Percentiles rank a stretch among this genome's conserved stretches.
Evolutionary conservation across 2,113 vertebrate species (phyloP).

Genomic region (Grus americana): DNA sequence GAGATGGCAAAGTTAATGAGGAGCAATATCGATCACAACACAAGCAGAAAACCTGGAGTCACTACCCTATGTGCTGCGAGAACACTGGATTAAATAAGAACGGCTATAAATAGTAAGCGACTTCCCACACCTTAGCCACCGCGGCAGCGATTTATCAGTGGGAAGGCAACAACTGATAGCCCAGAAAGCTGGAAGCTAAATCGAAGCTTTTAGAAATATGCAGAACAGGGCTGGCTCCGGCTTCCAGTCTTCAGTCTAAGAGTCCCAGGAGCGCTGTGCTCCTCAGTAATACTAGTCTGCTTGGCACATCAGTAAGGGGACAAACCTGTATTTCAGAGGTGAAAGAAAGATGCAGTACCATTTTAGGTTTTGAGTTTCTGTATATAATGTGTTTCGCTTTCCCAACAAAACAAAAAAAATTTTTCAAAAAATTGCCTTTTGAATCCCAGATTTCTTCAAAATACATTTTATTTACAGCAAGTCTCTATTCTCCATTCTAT

Average conservation of each 20-base stretch:
- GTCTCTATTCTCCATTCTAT: not conserved
- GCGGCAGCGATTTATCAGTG: not conserved
- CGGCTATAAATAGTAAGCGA: not conserved
- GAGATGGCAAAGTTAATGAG: slow-evolving; percentile 74
- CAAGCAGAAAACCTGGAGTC: slow-evolving; percentile 33
- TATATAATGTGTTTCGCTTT: not conserved
- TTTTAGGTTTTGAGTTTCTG: not conserved
- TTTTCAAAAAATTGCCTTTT: not conserved
- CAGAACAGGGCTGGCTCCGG: not conserved
- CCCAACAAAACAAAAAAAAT: not conserved
- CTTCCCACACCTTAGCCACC: not conserved
- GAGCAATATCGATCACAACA: slow-evolving; percentile 69
- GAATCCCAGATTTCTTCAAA: not conserved
- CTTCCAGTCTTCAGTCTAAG: not conserved
- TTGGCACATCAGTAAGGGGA: not conserved
- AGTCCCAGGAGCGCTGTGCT: not conserved
- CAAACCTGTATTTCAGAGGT: not conserved
- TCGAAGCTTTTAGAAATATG: not conserved
- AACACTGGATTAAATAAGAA: not conserved
- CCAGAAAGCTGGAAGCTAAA: not conserved
- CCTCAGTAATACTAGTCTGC: not conserved
- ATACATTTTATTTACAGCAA: not conserved
- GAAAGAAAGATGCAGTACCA: not conserved
- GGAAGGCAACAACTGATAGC: not conserved
- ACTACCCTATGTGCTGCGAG: not conserved